phyloP scores from a whole-genome alignment of 2,797 vertebrate species.

The Pipistrellus pipistrellus region DNA sequence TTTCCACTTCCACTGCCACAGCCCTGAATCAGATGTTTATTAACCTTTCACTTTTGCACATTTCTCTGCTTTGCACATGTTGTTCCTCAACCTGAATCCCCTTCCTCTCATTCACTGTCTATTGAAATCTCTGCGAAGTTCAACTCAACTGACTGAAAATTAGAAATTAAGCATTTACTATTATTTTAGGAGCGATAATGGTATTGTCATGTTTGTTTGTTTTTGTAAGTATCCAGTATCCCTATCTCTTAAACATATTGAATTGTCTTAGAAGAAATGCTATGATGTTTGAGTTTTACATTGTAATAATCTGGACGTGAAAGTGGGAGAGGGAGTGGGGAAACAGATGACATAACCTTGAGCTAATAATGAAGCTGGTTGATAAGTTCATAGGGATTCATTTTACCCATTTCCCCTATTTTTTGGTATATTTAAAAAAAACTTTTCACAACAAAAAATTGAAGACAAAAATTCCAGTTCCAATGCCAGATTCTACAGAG shows the following conservation, averaged over 20 bases:
- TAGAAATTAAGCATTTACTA: background rate
- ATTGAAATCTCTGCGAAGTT: constrained; percentile 39
- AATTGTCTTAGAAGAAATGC: constrained; percentile 21
- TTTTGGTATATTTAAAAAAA: constrained; percentile 26
- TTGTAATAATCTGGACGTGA: constrained; percentile 3
- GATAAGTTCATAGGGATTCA: background rate
- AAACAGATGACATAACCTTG: background rate
- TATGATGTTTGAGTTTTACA: background rate
- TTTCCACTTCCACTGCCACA: background rate
- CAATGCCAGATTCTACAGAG: background rate
- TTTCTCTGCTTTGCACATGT: background rate
- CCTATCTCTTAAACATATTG: background rate
- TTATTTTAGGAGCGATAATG: background rate
- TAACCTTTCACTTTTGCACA: background rate
- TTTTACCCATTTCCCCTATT: background rate
- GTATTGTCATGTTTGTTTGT: background rate
- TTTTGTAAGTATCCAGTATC: background rate
- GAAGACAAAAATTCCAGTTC: constrained; percentile 53
- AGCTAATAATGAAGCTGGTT: background rate
- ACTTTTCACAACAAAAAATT: background rate
- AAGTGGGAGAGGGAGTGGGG: background rate
- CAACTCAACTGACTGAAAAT: background rate
- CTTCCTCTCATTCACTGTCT: background rate
- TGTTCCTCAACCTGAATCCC: background rate
- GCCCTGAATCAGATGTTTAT: background rate